A percentile compares a stretch with the other conserved stretches of the same genome.
phyloP scores from a whole-genome alignment of 2,113 vertebrate species.

The Recurvirostra avosetta region DNA sequence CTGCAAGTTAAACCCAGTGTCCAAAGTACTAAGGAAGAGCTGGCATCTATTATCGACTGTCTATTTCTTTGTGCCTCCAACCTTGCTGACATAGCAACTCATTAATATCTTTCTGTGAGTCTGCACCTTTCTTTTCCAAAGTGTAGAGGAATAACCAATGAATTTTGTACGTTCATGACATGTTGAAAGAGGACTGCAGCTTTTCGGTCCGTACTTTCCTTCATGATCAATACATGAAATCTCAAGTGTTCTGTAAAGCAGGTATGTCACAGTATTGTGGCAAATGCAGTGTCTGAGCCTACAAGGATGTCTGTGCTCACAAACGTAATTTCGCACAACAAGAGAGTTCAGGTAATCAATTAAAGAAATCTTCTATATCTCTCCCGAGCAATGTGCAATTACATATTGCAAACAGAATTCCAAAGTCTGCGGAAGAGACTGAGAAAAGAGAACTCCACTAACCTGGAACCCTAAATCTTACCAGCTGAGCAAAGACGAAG shows the following conservation, averaged over 20 bases:
- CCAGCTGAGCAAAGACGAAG: not conserved
- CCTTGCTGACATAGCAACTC: not conserved
- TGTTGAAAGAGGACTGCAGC: not conserved
- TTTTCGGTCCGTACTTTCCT: not conserved
- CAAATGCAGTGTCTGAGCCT: not conserved
- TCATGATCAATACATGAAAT: not conserved
- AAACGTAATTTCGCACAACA: not conserved
- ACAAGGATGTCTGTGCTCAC: not conserved
- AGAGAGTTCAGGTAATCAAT: not conserved
- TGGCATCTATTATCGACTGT: not conserved
- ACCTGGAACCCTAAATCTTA: not conserved
- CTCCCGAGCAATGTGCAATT: not conserved
- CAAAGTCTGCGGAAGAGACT: not conserved
- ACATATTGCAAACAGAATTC: not conserved
- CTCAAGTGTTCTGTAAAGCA: not conserved
- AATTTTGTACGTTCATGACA: not conserved
- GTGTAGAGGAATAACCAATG: not conserved
- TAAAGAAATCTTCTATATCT: not conserved
- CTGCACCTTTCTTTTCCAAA: not conserved
- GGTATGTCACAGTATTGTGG: not conserved
- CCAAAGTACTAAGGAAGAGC: not conserved
- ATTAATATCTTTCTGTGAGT: not conserved
- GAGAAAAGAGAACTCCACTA: not conserved
- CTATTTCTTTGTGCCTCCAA: not conserved
- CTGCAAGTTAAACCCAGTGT: not conserved